Evolutionary conservation across 1,140 invertebrate species (phyloP).

Genomic region (Chelonus insularis): DNA sequence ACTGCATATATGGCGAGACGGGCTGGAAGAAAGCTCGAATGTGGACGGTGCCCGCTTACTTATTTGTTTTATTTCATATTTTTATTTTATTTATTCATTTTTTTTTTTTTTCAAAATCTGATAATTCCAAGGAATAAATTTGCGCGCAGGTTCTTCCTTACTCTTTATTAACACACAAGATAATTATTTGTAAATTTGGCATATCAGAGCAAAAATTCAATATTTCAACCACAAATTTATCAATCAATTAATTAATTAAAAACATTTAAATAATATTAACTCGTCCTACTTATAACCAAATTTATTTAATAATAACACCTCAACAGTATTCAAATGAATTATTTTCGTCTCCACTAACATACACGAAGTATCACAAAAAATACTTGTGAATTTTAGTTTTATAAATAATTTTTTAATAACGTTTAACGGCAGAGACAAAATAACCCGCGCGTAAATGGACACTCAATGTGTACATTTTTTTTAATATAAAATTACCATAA

Average conservation of each 20-base stretch:
- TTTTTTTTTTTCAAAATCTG: background rate
- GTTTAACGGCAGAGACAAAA: background rate
- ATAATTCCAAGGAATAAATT: background rate
- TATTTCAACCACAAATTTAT: no score
- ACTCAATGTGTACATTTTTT: background rate
- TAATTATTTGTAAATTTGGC: background rate
- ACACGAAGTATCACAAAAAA: constrained; percentile 15
- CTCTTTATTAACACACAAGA: no score
- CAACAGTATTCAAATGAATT: no score
- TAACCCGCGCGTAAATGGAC: background rate
- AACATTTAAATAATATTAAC: no score
- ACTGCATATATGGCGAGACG: constrained; percentile 34
- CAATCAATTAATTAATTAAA: no score
- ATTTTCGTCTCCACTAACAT: no score
- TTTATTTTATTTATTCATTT: constrained; percentile 17
- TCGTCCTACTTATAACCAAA: no score
- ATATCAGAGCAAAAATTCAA: no score
- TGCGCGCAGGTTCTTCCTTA: background rate
- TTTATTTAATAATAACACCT: no score
- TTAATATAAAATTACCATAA: background rate
- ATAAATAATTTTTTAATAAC: constrained; percentile 7
- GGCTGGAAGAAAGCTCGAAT: constrained; percentile 41
- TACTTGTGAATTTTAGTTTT: background rate
- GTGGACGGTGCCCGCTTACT: constrained; percentile 49
- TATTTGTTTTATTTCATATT: constrained; percentile 27